Evolutionary conservation across 2,797 vertebrate species (phyloP).

Genomic region (Pachyuromys duprasi): DNA sequence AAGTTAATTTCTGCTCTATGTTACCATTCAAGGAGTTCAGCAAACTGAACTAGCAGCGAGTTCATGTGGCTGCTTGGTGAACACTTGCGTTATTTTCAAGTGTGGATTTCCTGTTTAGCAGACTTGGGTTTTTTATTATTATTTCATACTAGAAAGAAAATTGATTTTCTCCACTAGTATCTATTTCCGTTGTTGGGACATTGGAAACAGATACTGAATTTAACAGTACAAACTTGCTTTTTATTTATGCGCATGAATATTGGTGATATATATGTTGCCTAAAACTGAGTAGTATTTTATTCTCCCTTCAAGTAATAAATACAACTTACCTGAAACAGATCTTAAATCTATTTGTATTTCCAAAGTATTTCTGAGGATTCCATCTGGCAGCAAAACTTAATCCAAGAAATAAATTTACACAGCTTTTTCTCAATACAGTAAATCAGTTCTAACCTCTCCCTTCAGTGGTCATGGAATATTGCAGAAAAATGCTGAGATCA

Average conservation of each 20-base stretch:
- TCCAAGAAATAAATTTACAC: constrained; percentile 60
- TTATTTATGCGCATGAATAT: constrained; percentile 26
- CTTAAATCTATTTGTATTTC: constrained; percentile 65
- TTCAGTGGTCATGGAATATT: constrained; percentile 57
- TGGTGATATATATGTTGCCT: constrained; percentile 25
- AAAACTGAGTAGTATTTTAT: constrained; percentile 61
- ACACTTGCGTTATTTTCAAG: constrained; percentile 24
- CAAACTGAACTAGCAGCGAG: background rate
- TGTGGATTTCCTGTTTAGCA: background rate
- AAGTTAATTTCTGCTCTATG: background rate
- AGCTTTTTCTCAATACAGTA: constrained; percentile 52
- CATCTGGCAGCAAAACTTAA: constrained; percentile 62
- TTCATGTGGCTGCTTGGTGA: background rate
- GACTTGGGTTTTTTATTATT: constrained; percentile 34
- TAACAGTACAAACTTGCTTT: constrained; percentile 40
- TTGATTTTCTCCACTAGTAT: constrained; percentile 39
- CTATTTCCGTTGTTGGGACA: constrained; percentile 13
- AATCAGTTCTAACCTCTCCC: constrained; percentile 51
- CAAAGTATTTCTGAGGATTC: constrained; percentile 58
- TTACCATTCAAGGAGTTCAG: background rate
- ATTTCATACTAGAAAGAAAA: constrained; percentile 30
- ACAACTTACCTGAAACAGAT: constrained; percentile 71
- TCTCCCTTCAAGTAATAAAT: constrained; percentile 48
- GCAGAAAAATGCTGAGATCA: constrained; percentile 68
- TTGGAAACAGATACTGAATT: constrained; percentile 52